Conservation (phyloP, 1,140 invertebrate species). For the Hesperophylax magnus region DNA sequence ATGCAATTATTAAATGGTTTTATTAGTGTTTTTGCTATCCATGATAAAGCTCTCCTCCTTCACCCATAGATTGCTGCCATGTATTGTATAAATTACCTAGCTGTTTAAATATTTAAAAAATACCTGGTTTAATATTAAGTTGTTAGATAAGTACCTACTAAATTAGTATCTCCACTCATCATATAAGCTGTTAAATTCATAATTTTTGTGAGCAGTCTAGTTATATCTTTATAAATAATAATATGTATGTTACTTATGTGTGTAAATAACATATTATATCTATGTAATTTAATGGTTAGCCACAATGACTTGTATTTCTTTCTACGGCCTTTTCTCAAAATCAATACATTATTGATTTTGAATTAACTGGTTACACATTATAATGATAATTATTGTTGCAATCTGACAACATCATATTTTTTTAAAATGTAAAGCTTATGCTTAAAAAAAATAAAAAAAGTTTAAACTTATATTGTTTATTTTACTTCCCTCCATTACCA, state of each 20-base stretch:
- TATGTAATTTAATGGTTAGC: slow-evolving; percentile 46
- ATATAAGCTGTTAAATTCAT: slow-evolving; percentile 34
- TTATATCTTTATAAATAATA: slow-evolving; percentile 40
- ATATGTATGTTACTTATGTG: slow-evolving; percentile 42
- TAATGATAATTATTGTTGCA: slow-evolving; percentile 51
- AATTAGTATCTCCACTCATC: slow-evolving; percentile 35
- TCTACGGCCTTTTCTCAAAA: slow-evolving; percentile 50
- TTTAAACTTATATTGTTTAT: slow-evolving; percentile 17
- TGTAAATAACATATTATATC: slow-evolving; percentile 48
- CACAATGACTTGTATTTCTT: slow-evolving; percentile 44
- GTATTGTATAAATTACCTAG: slow-evolving; percentile 30
- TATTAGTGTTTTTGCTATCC: background rate
- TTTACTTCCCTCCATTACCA: too few relatives aligned
- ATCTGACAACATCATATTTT: slow-evolving; percentile 53
- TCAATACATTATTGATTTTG: slow-evolving; percentile 55
- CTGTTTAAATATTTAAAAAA: slow-evolving; percentile 23
- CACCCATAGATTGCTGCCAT: slow-evolving; percentile 40
- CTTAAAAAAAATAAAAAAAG: slow-evolving; percentile 52
- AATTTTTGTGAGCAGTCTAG: slow-evolving; percentile 38
- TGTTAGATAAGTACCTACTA: slow-evolving; percentile 42
- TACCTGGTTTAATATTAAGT: slow-evolving; percentile 39
- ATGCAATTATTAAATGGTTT: background rate
- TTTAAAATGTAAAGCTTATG: slow-evolving; percentile 55
- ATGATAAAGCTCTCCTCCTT: background rate
- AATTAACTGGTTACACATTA: slow-evolving; percentile 46